Percentiles rank a stretch among this genome's conserved stretches.
Evolutionary conservation across 2,113 vertebrate species (phyloP).

Genomic region (Microtus ochrogaster): DNA sequence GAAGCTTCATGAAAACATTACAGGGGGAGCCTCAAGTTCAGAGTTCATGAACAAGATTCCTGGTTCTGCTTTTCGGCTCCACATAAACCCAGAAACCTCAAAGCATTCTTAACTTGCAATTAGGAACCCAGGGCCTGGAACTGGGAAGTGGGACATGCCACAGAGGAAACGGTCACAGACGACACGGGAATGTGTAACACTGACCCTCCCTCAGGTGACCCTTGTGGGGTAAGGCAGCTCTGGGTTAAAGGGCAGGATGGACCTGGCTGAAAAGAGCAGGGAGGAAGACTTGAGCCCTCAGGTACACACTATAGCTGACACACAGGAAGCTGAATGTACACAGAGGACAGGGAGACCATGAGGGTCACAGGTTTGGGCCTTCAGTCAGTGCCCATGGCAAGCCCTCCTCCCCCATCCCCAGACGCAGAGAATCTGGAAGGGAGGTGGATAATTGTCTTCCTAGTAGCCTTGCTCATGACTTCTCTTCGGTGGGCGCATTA

Average conservation of each 20-base stretch:
- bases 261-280: rapidly evolving
- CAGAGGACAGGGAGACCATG: not conserved
- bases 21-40: too few species aligned
- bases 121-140: not conserved
- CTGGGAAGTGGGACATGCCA: too few species aligned
- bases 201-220: not conserved
- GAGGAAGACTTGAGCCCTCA: too few species aligned
- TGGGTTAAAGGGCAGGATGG: not conserved
- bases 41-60: not conserved
- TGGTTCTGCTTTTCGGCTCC: not conserved
- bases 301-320: not conserved
- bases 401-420: not conserved
- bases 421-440: not conserved
- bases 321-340: not conserved
- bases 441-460: not conserved
- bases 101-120: not conserved
- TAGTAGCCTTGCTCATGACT: not conserved
- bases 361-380: not conserved
- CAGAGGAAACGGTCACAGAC: not conserved
- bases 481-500: not conserved
- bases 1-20: not conserved
- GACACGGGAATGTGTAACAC: too few species aligned
- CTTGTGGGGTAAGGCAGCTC: not conserved
- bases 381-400: not conserved
- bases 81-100: not conserved